Base-by-base conservation (phyloP, 37 sponge, comb jelly and placozoan species). In the Lycopodina hypogea region DNA sequence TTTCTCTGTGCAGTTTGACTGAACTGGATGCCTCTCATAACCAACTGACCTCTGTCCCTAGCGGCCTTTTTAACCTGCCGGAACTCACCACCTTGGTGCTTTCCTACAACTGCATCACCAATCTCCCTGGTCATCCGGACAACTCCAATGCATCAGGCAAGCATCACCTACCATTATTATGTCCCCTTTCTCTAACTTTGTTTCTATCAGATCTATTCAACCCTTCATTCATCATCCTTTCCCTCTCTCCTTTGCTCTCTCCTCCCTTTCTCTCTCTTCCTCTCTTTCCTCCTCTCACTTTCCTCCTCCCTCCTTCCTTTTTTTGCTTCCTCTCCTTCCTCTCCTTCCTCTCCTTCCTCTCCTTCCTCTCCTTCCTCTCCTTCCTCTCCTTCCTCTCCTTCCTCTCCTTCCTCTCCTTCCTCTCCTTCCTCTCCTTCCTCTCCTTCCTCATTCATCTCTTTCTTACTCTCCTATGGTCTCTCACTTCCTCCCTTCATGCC, bases 11-110 rank as follows among this genome's bases (percentile, higher is more conserved):
- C 70, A 37, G 68, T 30, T 56, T 72, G 62, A 21, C 40, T 33
- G 91, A 91, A 2, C 36, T 94, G 19, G 84, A 91, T 82, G 83
- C 75, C 38, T 85, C 89, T 30, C 89, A 83, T 64, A 91, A 91
- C 67, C 86, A 82, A 48, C 73, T 95, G 23, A 64, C 82, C 2
- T 82, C 48, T 71, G 23, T 92, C 17, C 87, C 90, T 32, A 80
- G 78, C 38, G 80, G 83, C 35, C 40, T 92, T 39, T 92, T 92
- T 68, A 30, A 64, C 55, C 19, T 92, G 48, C 89, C 86, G 0
- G 78, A 92, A 48, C 73, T 92, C 42, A 42, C 74, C 23, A 72
- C 26, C 35, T 59, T 92, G 56, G 45, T 58, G 37, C 56, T 84
- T 15, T 74, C 82, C 51, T 88, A 84, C 82, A 92, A 92, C 79